Base-by-base conservation (phyloP, 2,797 vertebrate genomes). In the Macropus fuliginosus region DNA sequence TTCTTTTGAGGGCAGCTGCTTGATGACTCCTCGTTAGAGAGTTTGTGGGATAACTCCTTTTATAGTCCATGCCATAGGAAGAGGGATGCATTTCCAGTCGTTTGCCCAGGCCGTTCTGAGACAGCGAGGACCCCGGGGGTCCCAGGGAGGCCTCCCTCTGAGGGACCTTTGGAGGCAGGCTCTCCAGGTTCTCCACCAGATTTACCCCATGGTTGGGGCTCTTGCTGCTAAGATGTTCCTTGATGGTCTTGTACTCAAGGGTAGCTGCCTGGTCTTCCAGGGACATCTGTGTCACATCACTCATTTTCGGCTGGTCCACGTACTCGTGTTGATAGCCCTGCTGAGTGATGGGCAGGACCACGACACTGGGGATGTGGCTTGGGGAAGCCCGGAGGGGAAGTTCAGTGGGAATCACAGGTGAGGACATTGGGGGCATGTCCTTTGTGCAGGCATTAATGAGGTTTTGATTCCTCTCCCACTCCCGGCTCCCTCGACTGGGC, bases 391-490 rank as follows among this genome's bases (percentile, higher is more conserved):
- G 99, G 54, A 99, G 99, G 0, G 99, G 99, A 95, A 99, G 98
- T 97, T 99, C 99, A 0, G 99, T 99, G n/a, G 99, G 99, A 97
- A 99, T 99, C 59, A 99, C 99, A 0, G 99, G 99, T 0, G 99
- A 99, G 56, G 99, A 99, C 98, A 99, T 99, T 0, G 99, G 98
- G 0, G 99, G 98, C 97, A 99, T 99, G 98, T 99, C 99, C 99
- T 99, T 99, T 66, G 99, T 99, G 98, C 99, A 99, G 96, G 99
- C 99, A 0, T 99, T 99, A 98, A 99, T 99, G 95, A 99, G 99
- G 98, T 99, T 99, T 99, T 99, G 99, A 98, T 99, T 99, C 96
- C 99, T 98, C 95, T 99, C 99, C 99, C 99, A 99, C 94, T 99
- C 99, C 0, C 99, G 99, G 98, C 99, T 99, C 90, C 99, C 99